These are phyloP conservation scores for Peromyscus polionotus DNA, from an alignment of 2,113 vertebrate genomes.

Conservation along the genomic window DNA sequence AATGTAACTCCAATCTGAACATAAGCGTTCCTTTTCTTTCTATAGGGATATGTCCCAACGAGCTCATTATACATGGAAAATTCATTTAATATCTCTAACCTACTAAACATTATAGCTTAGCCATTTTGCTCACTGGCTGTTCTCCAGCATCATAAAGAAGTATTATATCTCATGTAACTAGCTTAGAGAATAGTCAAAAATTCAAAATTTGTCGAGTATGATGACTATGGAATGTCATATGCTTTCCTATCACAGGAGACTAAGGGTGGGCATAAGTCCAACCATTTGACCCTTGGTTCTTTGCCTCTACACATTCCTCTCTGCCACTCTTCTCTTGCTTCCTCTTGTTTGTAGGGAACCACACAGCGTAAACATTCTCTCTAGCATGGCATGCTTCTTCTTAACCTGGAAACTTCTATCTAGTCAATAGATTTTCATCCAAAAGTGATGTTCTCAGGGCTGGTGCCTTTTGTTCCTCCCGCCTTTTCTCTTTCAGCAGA, in stretches of 20 bases:
- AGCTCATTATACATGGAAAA: neutral
- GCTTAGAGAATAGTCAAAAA: neutral
- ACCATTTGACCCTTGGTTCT: neutral
- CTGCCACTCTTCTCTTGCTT: neutral
- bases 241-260: neutral
- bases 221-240: neutral
- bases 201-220: neutral
- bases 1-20: slow-evolving; percentile 35
- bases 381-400: neutral
- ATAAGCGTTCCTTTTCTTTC: neutral
- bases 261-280: neutral
- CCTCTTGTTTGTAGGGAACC: neutral
- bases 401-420: neutral
- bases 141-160: neutral
- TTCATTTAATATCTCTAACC: neutral
- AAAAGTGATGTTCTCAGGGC: neutral
- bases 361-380: neutral
- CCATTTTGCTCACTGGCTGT: neutral
- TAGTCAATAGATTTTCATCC: neutral
- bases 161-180: neutral
- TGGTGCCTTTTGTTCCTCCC: neutral
- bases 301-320: no score
- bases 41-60: neutral
- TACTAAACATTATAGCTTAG: neutral
- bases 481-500: neutral